Evolutionary conservation across 1,140 invertebrate species (phyloP), one percentile per base, ranked within the genome.

Genomic region (Condylostylus longicornis): DNA sequence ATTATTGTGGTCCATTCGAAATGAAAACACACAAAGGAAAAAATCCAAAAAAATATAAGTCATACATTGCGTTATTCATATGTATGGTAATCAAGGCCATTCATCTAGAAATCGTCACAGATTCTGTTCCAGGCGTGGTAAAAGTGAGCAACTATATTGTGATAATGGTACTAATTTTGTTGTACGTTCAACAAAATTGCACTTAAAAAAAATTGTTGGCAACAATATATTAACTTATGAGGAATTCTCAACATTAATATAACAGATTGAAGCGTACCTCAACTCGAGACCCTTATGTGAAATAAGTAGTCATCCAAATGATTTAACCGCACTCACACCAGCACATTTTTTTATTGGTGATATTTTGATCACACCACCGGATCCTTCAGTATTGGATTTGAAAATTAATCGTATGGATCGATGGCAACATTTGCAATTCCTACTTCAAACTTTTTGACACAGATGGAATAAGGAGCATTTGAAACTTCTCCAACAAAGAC

Each of bases 151-250:
- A 2, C 36, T 61, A 1, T 42, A 46, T 21, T 53, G 44, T 6
- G 57, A 62, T 30, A 51, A 52, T 33, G 56, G 47, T 1, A 60
- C 54, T 1, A 62, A 55, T 38, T 57, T 61, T 35, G 37, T 48
- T 2, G 47, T 50, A 8, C 49, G 51, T 1, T 35, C 42, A 3
- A 29, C 31, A 4, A 42, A 42, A 27, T 20, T 33, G 18, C 41
- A 42, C 15, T 17, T 42, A 4, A 40, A 31, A 20, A 3, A 36
- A 13, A 21, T 44, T 9, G 2, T 37, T 33, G 39, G 44, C 41
- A 42, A 49, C 31, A n/a, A 36, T 5, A n/a, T 22, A 5, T 18
- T 20, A 8, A 47, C 47, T 1, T 48, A 40, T 39, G 53, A 56
- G 39, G 49, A 57, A 40, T 21, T 54, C 2, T 17, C 7, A 10